Conservation (phyloP, 2,113 vertebrate genomes). For the Trematocara macrostoma region DNA sequence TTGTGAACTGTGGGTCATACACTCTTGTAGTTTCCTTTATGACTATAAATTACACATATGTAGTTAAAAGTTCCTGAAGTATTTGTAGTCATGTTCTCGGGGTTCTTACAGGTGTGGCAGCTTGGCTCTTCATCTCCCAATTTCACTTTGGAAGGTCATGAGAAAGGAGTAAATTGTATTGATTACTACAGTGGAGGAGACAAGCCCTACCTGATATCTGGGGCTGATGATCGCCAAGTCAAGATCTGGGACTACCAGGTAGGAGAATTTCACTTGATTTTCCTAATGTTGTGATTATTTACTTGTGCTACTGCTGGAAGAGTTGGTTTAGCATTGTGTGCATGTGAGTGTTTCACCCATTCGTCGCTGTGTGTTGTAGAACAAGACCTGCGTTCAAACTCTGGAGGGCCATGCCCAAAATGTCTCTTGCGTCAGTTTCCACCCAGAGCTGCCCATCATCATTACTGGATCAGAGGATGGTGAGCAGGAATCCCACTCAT, state of each 20-base stretch:
- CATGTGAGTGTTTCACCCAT: neutral
- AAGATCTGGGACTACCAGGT: slow-evolving; percentile 99
- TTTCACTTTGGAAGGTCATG: slow-evolving; percentile 96
- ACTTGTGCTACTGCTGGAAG: neutral
- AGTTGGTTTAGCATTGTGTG: neutral
- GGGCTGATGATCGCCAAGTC: slow-evolving; percentile 94
- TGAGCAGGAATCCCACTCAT: slow-evolving; percentile 52
- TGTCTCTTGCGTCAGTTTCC: slow-evolving; percentile 96
- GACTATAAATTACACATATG: neutral
- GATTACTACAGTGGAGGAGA: slow-evolving; percentile 99
- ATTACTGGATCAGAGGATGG: slow-evolving; percentile 98
- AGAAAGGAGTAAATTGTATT: slow-evolving; percentile 98
- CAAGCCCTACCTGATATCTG: slow-evolving; percentile 97
- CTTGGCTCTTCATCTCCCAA: slow-evolving; percentile 97
- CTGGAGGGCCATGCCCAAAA: slow-evolving; percentile 97
- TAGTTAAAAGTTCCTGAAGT: neutral
- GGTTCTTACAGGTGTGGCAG: slow-evolving; percentile 87
- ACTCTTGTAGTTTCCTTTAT: neutral
- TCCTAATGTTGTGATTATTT: neutral
- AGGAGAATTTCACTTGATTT: neutral
- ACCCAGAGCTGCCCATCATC: slow-evolving; percentile 95
- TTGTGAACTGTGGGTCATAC: neutral
- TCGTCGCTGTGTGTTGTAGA: slow-evolving; percentile 65
- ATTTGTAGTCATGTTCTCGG: neutral
- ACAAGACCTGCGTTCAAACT: slow-evolving; percentile 97